A percentile compares a stretch with the other conserved stretches of the same genome.
Conservation (phyloP, 2,797 vertebrate genomes). For the Orestias chungarensis region DNA sequence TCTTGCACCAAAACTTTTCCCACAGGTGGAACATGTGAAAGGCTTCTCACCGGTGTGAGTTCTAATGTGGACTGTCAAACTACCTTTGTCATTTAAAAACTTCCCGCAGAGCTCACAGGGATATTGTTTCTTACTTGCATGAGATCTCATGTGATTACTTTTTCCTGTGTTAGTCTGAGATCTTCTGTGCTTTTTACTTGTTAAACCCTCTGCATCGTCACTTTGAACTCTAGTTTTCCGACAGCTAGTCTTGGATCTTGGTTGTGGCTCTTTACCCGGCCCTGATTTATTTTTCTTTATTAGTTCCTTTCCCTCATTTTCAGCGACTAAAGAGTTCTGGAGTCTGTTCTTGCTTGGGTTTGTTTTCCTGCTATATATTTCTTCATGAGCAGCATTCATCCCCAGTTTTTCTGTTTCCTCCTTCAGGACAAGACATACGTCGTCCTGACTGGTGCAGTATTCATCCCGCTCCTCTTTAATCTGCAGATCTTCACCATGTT, state of each 20-base stretch:
- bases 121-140: not conserved
- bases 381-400: not conserved
- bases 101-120: constrained; percentile 3
- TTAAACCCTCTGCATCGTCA: not conserved
- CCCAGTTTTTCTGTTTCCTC: not conserved
- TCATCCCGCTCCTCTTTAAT: constrained; percentile 1
- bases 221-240: not conserved
- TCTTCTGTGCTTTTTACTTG: not conserved
- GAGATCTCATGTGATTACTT: constrained; percentile 7
- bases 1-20: constrained; percentile 6
- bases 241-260: not conserved
- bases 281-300: not conserved
- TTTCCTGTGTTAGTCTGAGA: not conserved
- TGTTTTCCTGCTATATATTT: not conserved
- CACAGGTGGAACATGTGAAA: constrained; percentile 9
- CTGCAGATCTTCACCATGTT: not conserved
- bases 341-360: not conserved
- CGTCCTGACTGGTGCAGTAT: not conserved
- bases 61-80: constrained; percentile 9
- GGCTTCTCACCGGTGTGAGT: constrained; percentile 14
- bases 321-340: not conserved
- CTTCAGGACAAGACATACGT: not conserved
- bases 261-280: not conserved
- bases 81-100: constrained; percentile 7
- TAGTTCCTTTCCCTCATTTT: not conserved